Evolutionary conservation across 2,888 invertebrate genomes (phyloP), one percentile per base, ranked within the genome.

Genomic region (Macaria liturata): DNA sequence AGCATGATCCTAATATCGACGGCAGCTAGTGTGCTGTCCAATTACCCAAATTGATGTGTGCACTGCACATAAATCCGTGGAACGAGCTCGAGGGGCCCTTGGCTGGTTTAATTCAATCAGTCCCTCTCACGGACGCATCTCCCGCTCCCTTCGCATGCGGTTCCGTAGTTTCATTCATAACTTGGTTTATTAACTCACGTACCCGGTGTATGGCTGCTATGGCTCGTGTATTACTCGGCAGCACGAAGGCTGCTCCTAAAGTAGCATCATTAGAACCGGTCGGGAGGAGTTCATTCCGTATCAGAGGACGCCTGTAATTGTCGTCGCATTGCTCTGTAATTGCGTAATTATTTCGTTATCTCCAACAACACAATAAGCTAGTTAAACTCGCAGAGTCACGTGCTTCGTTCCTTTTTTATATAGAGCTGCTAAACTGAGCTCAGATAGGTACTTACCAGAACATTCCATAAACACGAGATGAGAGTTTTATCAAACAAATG

Each of bases 31-130:
- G 71, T 63, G 76, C 81, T 7, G 32, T 60, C 46, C 87, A 88
- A 90, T 90, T 88, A 85, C 76, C 71, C 83, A 84, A 89, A 90
- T 90, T 87, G 86, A 86, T 90, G 86, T 89, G 88, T 88, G 77
- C 76, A 69, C 76, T 72, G 83, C 87, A 85, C 78, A 86, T 84
- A 83, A 80, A 88, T 87, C 80, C 68, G 75, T 74, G 76, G 72
- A 79, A 83, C 75, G 75, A 76, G 65, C 71, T 57, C 68, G 78
- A 79, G 82, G 86, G 84, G 80, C 78, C 82, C 79, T 80, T 75
- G 72, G 75, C 78, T 75, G 74, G 75, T 74, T 85, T 86, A 84
- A 89, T 88, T 88, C 82, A 88, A 88, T 89, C 83, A 88, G 80
- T 76, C 75, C 67, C 67, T 69, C 70, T 69, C 66, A 61, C 61